Evolutionary conservation across 2,113 vertebrate genomes (phyloP).

Genomic region (Prochilodus magdalenae): DNA sequence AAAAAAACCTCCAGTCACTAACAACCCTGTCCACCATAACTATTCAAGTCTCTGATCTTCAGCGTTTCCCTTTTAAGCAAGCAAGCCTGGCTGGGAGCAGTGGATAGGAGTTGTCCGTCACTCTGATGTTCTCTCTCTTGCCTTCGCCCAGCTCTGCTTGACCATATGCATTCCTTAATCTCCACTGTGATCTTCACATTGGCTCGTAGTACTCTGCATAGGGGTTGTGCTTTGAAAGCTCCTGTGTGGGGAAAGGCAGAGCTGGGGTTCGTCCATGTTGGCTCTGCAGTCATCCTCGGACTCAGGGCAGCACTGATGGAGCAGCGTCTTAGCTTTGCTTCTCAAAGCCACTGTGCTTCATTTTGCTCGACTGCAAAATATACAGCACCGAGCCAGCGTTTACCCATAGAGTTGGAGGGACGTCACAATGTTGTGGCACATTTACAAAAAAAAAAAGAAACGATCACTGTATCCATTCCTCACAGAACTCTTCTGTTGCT

Average conservation of each 20-base stretch:
- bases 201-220: conserved; percentile 72
- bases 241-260: conserved; percentile 67
- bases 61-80: conserved; percentile 55
- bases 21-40: conserved; percentile 56
- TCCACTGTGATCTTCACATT: conserved; percentile 89
- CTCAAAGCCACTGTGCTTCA: conserved; percentile 77
- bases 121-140: conserved; percentile 62
- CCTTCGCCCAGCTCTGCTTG: conserved; percentile 78
- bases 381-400: conserved; percentile 59
- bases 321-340: conserved; percentile 72
- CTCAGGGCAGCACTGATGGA: conserved; percentile 56
- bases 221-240: conserved; percentile 78
- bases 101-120: conserved; percentile 48
- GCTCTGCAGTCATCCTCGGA: conserved; percentile 63
- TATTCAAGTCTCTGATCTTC: conserved; percentile 52
- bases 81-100: conserved; percentile 43
- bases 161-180: conserved; percentile 88
- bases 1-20: conserved; percentile 59
- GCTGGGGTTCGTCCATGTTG: conserved; percentile 55
- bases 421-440: conserved; percentile 78
- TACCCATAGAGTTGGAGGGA: not conserved
- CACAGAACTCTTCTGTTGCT: conserved; percentile 82
- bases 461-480: conserved; percentile 89
- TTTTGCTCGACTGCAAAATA: conserved; percentile 80
- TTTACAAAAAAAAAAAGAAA: conserved; percentile 64